Conservation (phyloP, 2,888 invertebrate species). For the Harpalus rubripes region DNA sequence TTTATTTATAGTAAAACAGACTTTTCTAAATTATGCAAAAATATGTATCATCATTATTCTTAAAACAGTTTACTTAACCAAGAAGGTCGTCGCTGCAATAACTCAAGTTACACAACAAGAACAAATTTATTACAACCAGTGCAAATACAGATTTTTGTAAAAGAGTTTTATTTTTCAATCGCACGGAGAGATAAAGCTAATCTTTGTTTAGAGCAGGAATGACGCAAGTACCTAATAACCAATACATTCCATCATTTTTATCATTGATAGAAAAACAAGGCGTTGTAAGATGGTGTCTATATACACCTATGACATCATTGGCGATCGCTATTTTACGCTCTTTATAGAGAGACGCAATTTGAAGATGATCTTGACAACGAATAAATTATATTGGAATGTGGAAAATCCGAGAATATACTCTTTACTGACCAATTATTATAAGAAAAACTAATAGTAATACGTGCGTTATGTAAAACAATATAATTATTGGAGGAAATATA, state of each 20-base stretch:
- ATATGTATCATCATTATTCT: conserved; percentile 6
- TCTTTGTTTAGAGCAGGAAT: conserved; percentile 49
- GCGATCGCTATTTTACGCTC: conserved; percentile 38
- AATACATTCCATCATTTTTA: conserved; percentile 61
- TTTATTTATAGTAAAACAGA: neutral
- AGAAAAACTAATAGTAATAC: neutral
- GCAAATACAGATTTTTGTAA: conserved; percentile 34
- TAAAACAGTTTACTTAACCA: conserved; percentile 15
- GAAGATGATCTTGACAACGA: conserved; percentile 22
- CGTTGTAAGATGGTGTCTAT: conserved; percentile 30
- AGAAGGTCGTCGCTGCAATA: conserved; percentile 33
- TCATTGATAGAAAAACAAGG: conserved; percentile 58
- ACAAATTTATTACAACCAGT: conserved; percentile 43
- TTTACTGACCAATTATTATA: conserved; percentile 12
- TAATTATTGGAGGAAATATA: too few species aligned
- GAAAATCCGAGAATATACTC: conserved; percentile 19
- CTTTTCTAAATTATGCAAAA: neutral
- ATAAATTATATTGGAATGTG: conserved; percentile 36
- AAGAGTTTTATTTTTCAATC: conserved; percentile 35
- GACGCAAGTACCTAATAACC: conserved; percentile 60
- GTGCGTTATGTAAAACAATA: neutral
- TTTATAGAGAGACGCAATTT: conserved; percentile 25
- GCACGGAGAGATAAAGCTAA: conserved; percentile 48
- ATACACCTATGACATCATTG: conserved; percentile 58
- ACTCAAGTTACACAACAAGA: conserved; percentile 49